Conservation (phyloP, 2,888 invertebrate species). For the Aplocera efformata region DNA sequence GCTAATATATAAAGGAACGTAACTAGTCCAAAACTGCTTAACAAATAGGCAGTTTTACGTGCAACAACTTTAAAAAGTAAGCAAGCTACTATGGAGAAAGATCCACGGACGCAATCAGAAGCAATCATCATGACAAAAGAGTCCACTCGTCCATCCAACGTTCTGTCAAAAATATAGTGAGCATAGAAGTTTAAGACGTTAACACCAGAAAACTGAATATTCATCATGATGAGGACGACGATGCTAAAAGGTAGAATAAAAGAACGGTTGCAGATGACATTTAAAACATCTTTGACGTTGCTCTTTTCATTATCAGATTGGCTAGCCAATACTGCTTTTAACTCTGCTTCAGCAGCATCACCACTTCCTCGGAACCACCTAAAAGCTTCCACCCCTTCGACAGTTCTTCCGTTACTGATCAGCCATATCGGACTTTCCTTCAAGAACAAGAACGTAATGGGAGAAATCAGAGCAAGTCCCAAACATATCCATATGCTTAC, state of each 20-base stretch:
- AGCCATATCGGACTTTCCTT: slow-evolving; percentile 45
- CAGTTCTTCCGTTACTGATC: slow-evolving; percentile 35
- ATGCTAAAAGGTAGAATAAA: slow-evolving; percentile 12
- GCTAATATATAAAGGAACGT: slow-evolving; percentile 3
- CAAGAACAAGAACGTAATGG: slow-evolving; percentile 15
- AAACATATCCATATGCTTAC: no score
- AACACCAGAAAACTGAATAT: slow-evolving; percentile 11
- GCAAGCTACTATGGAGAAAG: slow-evolving; percentile 3
- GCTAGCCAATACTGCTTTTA: slow-evolving; percentile 22
- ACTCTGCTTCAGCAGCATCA: slow-evolving; percentile 31
- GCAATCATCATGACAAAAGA: slow-evolving; percentile 10
- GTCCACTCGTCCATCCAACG: slow-evolving; percentile 11
- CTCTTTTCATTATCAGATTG: slow-evolving; percentile 8
- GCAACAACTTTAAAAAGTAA: slow-evolving; percentile 8
- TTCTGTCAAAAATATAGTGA: slow-evolving; percentile 8
- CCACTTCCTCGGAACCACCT: slow-evolving; percentile 38
- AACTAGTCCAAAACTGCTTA: slow-evolving; percentile 2
- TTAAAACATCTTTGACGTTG: slow-evolving; percentile 8
- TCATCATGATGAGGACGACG: slow-evolving; percentile 4
- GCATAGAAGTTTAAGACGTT: slow-evolving; percentile 13
- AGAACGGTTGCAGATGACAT: slow-evolving; percentile 1
- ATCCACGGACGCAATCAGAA: slow-evolving; percentile 3
- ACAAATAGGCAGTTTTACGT: slow-evolving; percentile 5
- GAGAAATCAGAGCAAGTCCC: slow-evolving; percentile 5
- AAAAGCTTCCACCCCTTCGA: slow-evolving; percentile 35